Base-by-base conservation (phyloP, 2,888 invertebrate genomes). In the Neuroscelio doddi region DNA sequence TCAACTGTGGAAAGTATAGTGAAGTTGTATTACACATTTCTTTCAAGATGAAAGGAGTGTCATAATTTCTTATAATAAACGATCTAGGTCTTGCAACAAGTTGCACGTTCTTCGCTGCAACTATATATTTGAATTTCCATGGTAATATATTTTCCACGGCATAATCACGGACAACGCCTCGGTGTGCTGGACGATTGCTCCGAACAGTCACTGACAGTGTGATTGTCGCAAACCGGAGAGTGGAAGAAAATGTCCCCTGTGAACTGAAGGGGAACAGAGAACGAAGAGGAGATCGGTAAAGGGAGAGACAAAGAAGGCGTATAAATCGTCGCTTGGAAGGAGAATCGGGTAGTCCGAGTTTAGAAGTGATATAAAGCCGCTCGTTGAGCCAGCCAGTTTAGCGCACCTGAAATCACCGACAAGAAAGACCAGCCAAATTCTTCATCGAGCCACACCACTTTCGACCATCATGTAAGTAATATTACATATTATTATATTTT, bases 331-430 rank as follows among this genome's bases (percentile, higher is more conserved):
- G 69, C 42, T 68, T 64, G 64, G 68, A 55, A 70, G 73, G 70
- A 72, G 62, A 70, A 59, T 58, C 73, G 69, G 70, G 72, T 72
- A 72, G 72, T 72, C 41, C 68, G 21, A 21, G 73, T 73, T 75
- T 73, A 76, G 77, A 83, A 80, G 82, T 83, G 78, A 83, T 83
- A 83, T 83, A 83, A 83, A 83, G 83, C 75, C 76, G 73, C 64
- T 70, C 76, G 51, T 56, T 52, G 69, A 66, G 58, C 66, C 66
- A 67, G 71, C 56, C 71, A 73, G 74, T 73, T 77, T 75, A 77
- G 80, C 80, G 77, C 76, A 80, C 73, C 76, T 79, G 75, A 76
- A 80, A 77, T 70, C 64, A 74, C 69, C 69, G 70, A 71, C 74
- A 70, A 73, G 24, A 7, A 10, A 41, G 70, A 70, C 73, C 62